A percentile compares a stretch with the other conserved stretches of the same genome.
Conservation (phyloP, 2,797 vertebrate genomes). For the Picus viridis region DNA sequence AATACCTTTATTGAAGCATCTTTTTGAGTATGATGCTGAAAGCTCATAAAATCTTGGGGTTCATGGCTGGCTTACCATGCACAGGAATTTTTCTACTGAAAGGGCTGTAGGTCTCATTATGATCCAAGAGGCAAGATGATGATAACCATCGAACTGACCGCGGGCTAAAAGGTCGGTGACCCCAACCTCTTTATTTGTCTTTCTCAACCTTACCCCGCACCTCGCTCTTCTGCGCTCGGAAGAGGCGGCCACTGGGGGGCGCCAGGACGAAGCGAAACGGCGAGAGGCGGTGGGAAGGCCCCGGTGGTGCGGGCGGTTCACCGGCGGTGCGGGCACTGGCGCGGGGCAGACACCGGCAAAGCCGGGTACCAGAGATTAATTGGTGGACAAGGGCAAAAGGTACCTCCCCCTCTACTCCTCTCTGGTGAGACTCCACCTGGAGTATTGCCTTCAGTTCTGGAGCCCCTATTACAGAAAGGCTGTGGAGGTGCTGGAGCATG, state of each 20-base stretch:
- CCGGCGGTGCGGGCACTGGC: too few species aligned
- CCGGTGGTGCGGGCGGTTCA: rapidly evolving
- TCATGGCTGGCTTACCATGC: background rate
- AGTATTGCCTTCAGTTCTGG: too few species aligned
- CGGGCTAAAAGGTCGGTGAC: too few species aligned
- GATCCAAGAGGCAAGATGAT: background rate
- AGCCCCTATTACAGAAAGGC: too few species aligned
- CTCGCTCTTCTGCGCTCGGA: too few species aligned
- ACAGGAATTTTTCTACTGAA: background rate
- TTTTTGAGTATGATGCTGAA: rapidly evolving
- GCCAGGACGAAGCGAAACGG: background rate
- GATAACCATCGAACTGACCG: background rate
- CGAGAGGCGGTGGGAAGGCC: too few species aligned
- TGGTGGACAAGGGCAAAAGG: background rate
- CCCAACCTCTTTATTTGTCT: background rate
- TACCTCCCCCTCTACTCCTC: too few species aligned
- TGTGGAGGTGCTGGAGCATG: too few species aligned
- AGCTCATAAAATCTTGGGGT: background rate
- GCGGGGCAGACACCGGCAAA: background rate
- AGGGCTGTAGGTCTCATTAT: background rate
- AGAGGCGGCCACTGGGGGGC: background rate
- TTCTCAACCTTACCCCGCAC: background rate
- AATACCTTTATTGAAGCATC: rapidly evolving
- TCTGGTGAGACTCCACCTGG: too few species aligned
- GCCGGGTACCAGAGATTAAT: rapidly evolving